Evolutionary conservation across 2,113 vertebrate genomes (phyloP).

Genomic region (Spermophilus dauricus): DNA sequence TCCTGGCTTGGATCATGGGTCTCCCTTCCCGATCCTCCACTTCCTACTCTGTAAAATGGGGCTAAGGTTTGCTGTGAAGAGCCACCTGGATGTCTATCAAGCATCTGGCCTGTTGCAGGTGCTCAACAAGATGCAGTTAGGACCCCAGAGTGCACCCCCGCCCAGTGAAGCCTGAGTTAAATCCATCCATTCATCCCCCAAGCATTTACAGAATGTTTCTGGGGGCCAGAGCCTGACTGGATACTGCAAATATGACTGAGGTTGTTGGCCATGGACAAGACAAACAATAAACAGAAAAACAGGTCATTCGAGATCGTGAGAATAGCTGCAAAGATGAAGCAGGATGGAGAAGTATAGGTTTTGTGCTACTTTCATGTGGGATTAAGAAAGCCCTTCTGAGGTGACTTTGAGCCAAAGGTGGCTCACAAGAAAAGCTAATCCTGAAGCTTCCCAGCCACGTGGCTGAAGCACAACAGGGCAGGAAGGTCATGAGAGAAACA

Average conservation of each 20-base stretch:
- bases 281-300: not conserved
- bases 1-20: not conserved
- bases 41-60: not conserved
- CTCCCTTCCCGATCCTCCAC: not conserved
- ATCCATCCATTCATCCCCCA: not conserved
- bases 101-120: not conserved
- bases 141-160: not conserved
- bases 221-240: not conserved
- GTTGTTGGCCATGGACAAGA: accelerated
- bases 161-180: not conserved
- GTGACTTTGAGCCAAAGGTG: not conserved
- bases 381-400: not conserved
- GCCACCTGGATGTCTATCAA: accelerated
- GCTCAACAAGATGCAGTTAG: not conserved
- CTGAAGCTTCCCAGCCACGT: not conserved
- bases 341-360: not conserved
- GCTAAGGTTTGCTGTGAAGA: not conserved
- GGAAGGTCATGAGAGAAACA: not conserved
- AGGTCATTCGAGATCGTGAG: not conserved
- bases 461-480: not conserved
- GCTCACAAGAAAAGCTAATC: not conserved
- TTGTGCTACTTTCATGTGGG: accelerated
- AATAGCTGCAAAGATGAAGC: not conserved
- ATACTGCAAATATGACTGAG: not conserved
- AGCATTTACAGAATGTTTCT: not conserved